These are phyloP conservation scores for Onthophagus sagittarius DNA, from an alignment of 2,888 invertebrate species.

Conservation along the genomic window DNA sequence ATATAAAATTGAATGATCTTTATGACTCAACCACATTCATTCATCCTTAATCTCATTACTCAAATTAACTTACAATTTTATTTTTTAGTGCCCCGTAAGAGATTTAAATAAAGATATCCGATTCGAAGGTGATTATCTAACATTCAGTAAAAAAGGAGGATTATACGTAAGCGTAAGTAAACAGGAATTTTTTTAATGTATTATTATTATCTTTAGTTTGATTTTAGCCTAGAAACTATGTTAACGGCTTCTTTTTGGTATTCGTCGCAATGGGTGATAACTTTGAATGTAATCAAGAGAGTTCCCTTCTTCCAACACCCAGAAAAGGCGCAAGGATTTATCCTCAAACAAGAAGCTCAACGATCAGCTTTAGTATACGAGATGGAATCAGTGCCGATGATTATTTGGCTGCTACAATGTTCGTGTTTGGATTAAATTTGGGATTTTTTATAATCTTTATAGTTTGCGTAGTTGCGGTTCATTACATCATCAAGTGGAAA, in stretches of 20 bases:
- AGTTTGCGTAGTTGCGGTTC: conserved; percentile 41
- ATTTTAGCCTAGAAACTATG: conserved; percentile 45
- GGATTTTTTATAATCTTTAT: conserved; percentile 52
- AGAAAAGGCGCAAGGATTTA: conserved; percentile 5
- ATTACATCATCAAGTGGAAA: conserved; percentile 17
- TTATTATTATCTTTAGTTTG: not conserved
- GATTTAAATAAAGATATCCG: conserved; percentile 74
- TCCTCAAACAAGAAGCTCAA: conserved; percentile 39
- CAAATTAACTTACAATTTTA: not conserved
- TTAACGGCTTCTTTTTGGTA: conserved; percentile 72
- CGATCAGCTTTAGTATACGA: conserved; percentile 50
- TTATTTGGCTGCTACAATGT: conserved; percentile 57
- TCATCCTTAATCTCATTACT: no score
- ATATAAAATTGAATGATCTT: no score
- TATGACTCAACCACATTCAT: no score
- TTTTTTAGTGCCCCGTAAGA: conserved; percentile 76
- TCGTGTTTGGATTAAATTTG: conserved; percentile 54
- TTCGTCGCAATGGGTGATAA: conserved; percentile 70
- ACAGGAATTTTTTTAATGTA: not conserved
- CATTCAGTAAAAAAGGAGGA: conserved; percentile 72
- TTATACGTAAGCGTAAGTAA: conserved; percentile 68
- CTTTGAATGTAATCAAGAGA: conserved; percentile 51
- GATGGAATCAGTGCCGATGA: conserved; percentile 58
- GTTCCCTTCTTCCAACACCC: conserved; percentile 40
- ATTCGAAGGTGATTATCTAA: conserved; percentile 72